phyloP scores from a whole-genome alignment of 2,797 vertebrate species.

The Yasuhikotakia modesta region DNA sequence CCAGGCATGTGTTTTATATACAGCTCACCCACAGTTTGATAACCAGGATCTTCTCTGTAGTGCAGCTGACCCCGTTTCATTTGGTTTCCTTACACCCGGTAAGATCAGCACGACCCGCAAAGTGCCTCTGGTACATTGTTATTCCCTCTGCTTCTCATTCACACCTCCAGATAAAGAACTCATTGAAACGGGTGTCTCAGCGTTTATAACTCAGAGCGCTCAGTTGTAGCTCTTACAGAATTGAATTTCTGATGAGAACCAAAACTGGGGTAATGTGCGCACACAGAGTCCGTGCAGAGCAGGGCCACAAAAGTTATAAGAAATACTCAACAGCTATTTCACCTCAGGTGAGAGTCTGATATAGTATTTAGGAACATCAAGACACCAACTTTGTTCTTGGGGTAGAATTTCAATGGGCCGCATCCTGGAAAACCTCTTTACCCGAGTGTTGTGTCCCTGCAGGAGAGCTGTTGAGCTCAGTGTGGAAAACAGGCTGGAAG shows the following conservation, averaged over 20 bases:
- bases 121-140: slow-evolving; percentile 17
- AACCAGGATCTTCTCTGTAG: neutral
- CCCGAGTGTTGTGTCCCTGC: slow-evolving; percentile 14
- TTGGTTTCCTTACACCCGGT: slow-evolving; percentile 1
- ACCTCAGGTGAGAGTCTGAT: slow-evolving; percentile 22
- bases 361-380: slow-evolving; percentile 36
- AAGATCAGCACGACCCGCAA: neutral
- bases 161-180: neutral
- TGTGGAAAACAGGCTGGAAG: neutral
- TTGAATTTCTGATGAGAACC: slow-evolving; percentile 39
- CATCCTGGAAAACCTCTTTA: slow-evolving; percentile 14
- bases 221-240: slow-evolving; percentile 21
- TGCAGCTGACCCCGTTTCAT: slow-evolving; percentile 31
- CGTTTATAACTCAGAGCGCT: slow-evolving; percentile 20
- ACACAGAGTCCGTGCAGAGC: slow-evolving; percentile 22
- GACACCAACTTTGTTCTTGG: slow-evolving; percentile 8
- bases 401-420: slow-evolving; percentile 48
- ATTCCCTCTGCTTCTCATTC: slow-evolving; percentile 20
- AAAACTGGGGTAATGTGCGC: slow-evolving; percentile 32
- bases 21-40: slow-evolving; percentile 9
- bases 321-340: slow-evolving; percentile 24
- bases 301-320: slow-evolving; percentile 43
- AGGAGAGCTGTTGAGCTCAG: slow-evolving; percentile 8
- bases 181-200: slow-evolving; percentile 10
- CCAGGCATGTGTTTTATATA: slow-evolving; percentile 18